A percentile compares a stretch with the other conserved stretches of the same genome.
phyloP scores from a whole-genome alignment of 2,888 invertebrate genomes.

The Oscheius sp. region DNA sequence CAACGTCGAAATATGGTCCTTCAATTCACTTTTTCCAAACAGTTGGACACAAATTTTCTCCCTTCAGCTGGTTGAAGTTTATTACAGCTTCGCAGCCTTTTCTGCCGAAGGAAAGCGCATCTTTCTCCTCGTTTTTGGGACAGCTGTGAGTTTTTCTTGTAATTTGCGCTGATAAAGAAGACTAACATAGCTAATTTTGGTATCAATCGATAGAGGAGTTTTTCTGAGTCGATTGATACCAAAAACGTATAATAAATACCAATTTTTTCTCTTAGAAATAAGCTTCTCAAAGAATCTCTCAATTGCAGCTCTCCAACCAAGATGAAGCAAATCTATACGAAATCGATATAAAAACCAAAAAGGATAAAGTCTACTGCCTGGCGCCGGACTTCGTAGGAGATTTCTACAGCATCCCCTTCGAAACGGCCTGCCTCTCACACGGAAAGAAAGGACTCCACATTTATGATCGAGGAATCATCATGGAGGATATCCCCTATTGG shows the following conservation, averaged over 20 bases:
- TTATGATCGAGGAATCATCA: constrained; percentile 27
- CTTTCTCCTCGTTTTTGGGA: constrained; percentile 8
- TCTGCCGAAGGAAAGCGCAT: not conserved
- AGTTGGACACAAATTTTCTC: constrained; percentile 24
- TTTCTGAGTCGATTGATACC: too few species aligned
- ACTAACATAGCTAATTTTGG: too few species aligned
- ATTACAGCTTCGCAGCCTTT: constrained; percentile 10
- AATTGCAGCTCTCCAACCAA: not conserved
- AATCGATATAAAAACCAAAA: not conserved
- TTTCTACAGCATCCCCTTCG: constrained; percentile 18
- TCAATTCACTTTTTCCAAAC: constrained; percentile 24
- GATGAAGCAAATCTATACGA: not conserved
- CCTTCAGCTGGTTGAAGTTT: not conserved
- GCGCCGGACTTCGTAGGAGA: not conserved
- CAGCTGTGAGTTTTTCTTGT: not conserved
- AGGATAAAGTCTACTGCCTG: too few species aligned
- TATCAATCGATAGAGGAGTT: too few species aligned
- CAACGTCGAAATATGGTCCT: constrained; percentile 17
- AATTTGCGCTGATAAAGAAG: not conserved
- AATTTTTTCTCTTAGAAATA: too few species aligned
- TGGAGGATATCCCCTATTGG: constrained; percentile 23
- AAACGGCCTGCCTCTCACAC: not conserved
- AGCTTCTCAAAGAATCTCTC: too few species aligned
- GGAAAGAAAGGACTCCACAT: constrained; percentile 15
- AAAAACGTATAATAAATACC: too few species aligned